Conservation (phyloP, 2,797 vertebrate species). For the Mustela erminea region DNA sequence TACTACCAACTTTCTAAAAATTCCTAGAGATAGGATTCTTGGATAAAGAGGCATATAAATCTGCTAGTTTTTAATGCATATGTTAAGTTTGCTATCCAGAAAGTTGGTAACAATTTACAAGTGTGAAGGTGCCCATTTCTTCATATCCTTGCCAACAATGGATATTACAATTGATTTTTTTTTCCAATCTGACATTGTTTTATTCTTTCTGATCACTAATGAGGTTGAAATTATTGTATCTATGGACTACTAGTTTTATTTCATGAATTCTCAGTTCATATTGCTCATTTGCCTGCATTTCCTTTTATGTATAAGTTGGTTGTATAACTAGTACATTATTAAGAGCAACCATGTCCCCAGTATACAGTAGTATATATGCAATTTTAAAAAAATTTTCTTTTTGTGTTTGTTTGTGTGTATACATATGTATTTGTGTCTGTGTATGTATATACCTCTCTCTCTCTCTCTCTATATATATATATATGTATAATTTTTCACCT, state of each 20-base stretch:
- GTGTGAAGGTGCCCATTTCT: neutral
- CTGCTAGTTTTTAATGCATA: neutral
- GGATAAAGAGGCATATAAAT: neutral
- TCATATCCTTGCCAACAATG: neutral
- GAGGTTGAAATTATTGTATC: neutral
- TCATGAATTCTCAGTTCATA: neutral
- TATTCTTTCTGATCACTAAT: neutral
- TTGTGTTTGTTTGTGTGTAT: neutral
- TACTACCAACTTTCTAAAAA: neutral
- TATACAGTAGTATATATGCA: neutral
- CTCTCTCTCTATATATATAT: neutral
- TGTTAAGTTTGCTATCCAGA: neutral
- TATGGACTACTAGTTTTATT: neutral
- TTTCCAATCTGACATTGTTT: neutral
- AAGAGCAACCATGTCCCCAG: neutral
- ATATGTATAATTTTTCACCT: neutral
- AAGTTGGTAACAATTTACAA: neutral
- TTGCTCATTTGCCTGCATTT: neutral
- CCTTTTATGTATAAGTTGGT: neutral
- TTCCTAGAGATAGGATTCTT: neutral
- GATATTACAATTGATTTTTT: neutral
- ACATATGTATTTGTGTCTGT: too few species aligned
- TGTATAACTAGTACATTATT: neutral
- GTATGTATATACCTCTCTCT: too few species aligned
- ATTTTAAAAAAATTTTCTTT: slow-evolving; percentile 8